A percentile compares a stretch with the other conserved stretches of the same genome.
phyloP scores from a whole-genome alignment of 2,888 invertebrate genomes.

The Gastrophysa polygoni region DNA sequence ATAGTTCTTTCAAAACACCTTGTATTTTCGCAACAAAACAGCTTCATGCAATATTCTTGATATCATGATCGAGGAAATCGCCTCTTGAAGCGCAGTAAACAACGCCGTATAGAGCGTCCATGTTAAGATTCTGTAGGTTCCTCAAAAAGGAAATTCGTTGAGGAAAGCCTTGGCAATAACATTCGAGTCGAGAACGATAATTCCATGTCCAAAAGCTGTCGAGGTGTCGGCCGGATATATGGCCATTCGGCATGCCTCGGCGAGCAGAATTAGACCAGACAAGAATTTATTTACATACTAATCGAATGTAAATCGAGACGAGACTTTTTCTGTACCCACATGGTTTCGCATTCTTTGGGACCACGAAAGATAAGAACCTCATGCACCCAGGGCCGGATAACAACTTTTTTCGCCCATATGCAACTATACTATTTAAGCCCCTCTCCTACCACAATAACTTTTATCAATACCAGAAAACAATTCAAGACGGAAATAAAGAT shows the following conservation, averaged over 20 bases:
- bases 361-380: conserved; percentile 16
- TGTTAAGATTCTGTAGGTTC: neutral
- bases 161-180: conserved; percentile 7
- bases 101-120: no score
- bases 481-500: no score
- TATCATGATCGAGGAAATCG: no score
- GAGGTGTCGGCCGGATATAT: conserved; percentile 23
- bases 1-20: no score
- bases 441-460: no score
- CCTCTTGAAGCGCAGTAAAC: no score
- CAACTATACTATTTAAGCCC: no score
- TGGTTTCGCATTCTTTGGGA: conserved; percentile 24
- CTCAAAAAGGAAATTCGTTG: neutral
- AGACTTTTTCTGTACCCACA: conserved; percentile 20
- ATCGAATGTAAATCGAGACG: conserved; percentile 34
- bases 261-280: conserved; percentile 29
- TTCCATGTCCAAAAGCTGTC: conserved; percentile 6
- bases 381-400: no score
- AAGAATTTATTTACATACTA: conserved; percentile 33
- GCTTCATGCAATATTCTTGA: no score
- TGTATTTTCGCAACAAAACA: no score
- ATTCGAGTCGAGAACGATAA: neutral
- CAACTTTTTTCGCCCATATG: no score
- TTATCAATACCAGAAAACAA: no score
- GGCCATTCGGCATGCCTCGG: conserved; percentile 16